Percentiles rank a stretch among this genome's conserved stretches.
Evolutionary conservation across 1,140 invertebrate species (phyloP).

Genomic region (Orius insidiosus): DNA sequence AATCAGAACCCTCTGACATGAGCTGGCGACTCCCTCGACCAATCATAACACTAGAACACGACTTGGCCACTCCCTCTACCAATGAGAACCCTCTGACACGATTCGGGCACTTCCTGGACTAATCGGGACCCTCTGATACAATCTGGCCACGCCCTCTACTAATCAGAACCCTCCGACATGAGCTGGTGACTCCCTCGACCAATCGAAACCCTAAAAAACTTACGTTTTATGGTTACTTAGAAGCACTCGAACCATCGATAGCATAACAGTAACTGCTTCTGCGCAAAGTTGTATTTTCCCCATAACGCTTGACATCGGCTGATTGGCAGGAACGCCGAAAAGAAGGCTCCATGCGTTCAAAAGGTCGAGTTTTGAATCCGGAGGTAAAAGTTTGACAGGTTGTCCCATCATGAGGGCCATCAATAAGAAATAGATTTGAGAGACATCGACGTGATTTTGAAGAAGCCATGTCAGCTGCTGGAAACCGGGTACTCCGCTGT

Average conservation of each 20-base stretch:
- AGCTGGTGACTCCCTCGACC: too few relatives aligned
- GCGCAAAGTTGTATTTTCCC: constrained; percentile 69
- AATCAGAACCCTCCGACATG: too few relatives aligned
- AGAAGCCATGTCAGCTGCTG: constrained; percentile 68
- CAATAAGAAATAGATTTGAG: constrained; percentile 81
- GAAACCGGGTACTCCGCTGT: constrained; percentile 60
- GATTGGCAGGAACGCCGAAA: constrained; percentile 58
- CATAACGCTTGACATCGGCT: constrained; percentile 53
- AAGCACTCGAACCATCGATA: constrained; percentile 70
- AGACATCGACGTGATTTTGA: constrained; percentile 69
- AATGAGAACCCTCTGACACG: too few relatives aligned
- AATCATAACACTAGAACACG: too few relatives aligned
- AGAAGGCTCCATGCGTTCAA: constrained; percentile 88
- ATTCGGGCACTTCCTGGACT: too few relatives aligned
- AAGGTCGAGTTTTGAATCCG: constrained; percentile 55
- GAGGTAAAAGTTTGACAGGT: constrained; percentile 56
- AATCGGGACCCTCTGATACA: too few relatives aligned
- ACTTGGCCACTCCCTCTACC: too few relatives aligned
- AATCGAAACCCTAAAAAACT: constrained; percentile 3
- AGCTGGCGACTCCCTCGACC: too few relatives aligned
- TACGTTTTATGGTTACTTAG: constrained; percentile 45
- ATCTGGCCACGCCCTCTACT: too few relatives aligned
- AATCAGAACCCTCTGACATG: too few relatives aligned
- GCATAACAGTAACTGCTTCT: constrained; percentile 74
- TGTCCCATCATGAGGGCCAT: constrained; percentile 84